phyloP scores from a whole-genome alignment of 2,113 vertebrate genomes.

The Urocitellus parryii region DNA sequence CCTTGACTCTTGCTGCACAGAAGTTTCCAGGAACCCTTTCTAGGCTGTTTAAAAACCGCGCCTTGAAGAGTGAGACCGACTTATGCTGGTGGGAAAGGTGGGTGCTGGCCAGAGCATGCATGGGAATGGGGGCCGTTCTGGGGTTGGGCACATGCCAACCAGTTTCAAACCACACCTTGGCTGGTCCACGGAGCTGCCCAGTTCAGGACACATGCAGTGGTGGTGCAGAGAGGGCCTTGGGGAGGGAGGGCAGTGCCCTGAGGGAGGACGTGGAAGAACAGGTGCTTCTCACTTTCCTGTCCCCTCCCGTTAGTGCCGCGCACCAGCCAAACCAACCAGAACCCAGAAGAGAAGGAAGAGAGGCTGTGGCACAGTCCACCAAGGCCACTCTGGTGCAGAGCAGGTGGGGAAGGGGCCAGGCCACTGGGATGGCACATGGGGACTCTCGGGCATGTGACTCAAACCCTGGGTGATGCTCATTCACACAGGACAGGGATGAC shows the following conservation, averaged over 20 bases:
- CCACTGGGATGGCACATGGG: too few species aligned
- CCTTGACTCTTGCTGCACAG: not conserved
- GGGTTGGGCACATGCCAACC: accelerated
- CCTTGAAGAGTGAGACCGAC: not conserved
- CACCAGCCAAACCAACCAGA: not conserved
- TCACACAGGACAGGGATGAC: too few species aligned
- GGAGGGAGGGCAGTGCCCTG: not conserved
- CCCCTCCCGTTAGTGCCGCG: not conserved
- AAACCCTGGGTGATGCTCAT: too few species aligned
- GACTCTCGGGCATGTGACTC: accelerated
- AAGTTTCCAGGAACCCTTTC: not conserved
- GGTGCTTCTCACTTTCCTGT: too few species aligned
- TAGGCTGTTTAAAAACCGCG: not conserved
- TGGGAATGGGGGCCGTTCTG: accelerated
- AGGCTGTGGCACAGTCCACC: not conserved
- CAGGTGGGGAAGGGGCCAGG: not conserved
- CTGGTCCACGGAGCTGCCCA: not conserved
- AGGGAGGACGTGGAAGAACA: not conserved
- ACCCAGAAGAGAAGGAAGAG: not conserved
- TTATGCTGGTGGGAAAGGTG: not conserved
- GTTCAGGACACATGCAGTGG: accelerated
- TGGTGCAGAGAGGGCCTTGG: too few species aligned
- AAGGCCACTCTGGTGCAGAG: not conserved
- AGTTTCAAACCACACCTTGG: too few species aligned
- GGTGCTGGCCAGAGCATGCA: too few species aligned